Evolutionary conservation across 2,113 vertebrate species (phyloP), one percentile per base, ranked within the genome.

Genomic region (Scomber scombrus): DNA sequence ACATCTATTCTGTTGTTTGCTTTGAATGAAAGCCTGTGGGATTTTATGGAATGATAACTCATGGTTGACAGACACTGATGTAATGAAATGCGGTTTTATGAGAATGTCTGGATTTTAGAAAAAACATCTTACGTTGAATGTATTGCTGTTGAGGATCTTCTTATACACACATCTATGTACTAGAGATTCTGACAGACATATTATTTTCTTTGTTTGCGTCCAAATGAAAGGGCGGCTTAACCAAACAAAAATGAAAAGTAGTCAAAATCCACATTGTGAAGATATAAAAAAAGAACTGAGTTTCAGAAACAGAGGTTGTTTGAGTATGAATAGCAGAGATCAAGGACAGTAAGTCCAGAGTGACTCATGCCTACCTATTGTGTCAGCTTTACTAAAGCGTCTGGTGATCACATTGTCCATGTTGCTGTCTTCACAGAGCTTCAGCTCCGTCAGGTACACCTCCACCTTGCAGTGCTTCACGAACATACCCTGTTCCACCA

Each of bases 381-480:
- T 99, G 93, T 99, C 98, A 29, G 98, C 97, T 96, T 99, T 99
- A 94, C 98, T 99, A 94, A 99, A 99, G 94, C 97, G 96, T 91
- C 96, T 94, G 72, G 96, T 98, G 93, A 99, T 95, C 79, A 99
- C 93, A 55, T 97, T 98, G 90, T 97, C 98, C 96, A 99, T 97
- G 89, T 98, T 96, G 92, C 97, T 95, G 95, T 99, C 98, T 91
- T 99, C 97, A 92, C 98, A 99, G 46, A 99, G 96, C 91, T 98
- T 99, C 89, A 99, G 88, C 94, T 99, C 97, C 12, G 98, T 99
- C 90, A 99, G 95, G 93, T 99, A 99, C 13, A 99, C 98, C 93
- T 99, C 98, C 89, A 99, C 98, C 94, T 99, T 99, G 94, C 97
- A 99, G 95, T 99, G 97, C 90, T 99, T 99, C 88, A 99, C 97